A percentile compares a stretch with the other conserved stretches of the same genome.
These are phyloP conservation scores for Henicopernis longicauda DNA, from an alignment of 2,113 vertebrate genomes.

Conservation along the genomic window DNA sequence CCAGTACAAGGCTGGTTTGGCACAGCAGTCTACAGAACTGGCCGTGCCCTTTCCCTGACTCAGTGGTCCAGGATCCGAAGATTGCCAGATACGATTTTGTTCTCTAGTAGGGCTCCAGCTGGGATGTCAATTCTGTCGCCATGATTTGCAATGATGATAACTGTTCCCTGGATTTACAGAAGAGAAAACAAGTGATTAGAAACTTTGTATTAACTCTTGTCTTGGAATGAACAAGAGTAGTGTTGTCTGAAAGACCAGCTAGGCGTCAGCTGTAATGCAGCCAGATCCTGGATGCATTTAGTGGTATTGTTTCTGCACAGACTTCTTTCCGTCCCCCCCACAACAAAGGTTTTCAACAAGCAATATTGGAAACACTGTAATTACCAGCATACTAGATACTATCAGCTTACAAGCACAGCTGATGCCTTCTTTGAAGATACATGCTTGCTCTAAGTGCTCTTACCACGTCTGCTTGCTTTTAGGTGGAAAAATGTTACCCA, in stretches of 20 bases:
- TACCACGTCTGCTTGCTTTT: fast-evolving
- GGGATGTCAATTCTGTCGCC: conserved; percentile 98
- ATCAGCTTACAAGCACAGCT: neutral
- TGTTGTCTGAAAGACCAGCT: neutral
- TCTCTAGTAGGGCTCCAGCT: conserved; percentile 92
- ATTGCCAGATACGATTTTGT: conserved; percentile 98
- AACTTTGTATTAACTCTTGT: neutral
- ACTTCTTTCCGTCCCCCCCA: fast-evolving
- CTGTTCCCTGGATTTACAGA: conserved; percentile 83
- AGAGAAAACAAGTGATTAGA: neutral
- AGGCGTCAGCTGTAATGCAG: neutral
- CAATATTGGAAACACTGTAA: neutral
- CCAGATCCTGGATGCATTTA: neutral
- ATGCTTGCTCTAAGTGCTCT: neutral
- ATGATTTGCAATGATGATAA: conserved; percentile 98
- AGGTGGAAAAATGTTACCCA: neutral
- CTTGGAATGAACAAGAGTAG: fast-evolving
- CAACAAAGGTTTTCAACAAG: neutral
- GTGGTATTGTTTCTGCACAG: neutral
- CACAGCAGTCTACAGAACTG: neutral
- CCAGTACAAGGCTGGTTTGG: neutral
- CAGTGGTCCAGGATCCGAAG: conserved; percentile 97
- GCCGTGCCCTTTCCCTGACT: conserved; percentile 28
- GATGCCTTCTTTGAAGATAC: neutral
- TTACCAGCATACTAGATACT: too few species aligned